Base-by-base conservation (phyloP, 1,140 invertebrate species). In the Parasteatoda tepidariorum region DNA sequence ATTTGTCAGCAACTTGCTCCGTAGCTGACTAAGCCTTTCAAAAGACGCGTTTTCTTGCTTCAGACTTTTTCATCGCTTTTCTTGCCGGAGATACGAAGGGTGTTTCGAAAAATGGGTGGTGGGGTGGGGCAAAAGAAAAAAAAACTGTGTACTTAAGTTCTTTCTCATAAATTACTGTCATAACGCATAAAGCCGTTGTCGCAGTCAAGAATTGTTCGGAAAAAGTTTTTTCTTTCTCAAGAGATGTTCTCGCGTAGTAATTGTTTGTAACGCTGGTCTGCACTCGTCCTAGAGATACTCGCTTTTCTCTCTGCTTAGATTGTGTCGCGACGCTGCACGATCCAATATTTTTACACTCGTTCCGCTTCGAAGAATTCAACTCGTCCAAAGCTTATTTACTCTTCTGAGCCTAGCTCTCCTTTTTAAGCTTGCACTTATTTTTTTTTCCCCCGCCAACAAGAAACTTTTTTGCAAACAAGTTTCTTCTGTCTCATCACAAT, bases 131-230 rank as follows among this genome's bases (percentile, higher is more conserved):
- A n/a, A 48, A 64, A n/a, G 34, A 55, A 31, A 64, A 70, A 78
- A 81, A 83, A 83, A 83, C 55, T 83, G 81, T 83, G 81, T 83
- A 83, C 81, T 83, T 83, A 83, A 83, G 68, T 83, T 83, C 81
- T 83, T 83, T 83, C 81, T 38, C 81, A 83, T 83, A 83, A 83
- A 83, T 83, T 83, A 83, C 81, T 83, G 81, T 83, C 81, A 83
- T 83, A 83, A 83, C 81, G 68, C 70, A 83, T 83, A 83, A 83
- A 83, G 81, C 81, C 81, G 81, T 83, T 83, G 81, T 83, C 81
- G 81, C 68, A 83, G 81, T 83, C 81, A 54, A 70, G 81, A 83
- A 83, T 83, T 83, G 81, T 83, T 83, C 68, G 64, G 48, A 26
- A 41, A 82, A 83, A 83, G 57, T 83, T 83, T 78, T 54, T 81